phyloP scores from a whole-genome alignment of 2,113 vertebrate species.

The Xiphophorus maculatus region DNA sequence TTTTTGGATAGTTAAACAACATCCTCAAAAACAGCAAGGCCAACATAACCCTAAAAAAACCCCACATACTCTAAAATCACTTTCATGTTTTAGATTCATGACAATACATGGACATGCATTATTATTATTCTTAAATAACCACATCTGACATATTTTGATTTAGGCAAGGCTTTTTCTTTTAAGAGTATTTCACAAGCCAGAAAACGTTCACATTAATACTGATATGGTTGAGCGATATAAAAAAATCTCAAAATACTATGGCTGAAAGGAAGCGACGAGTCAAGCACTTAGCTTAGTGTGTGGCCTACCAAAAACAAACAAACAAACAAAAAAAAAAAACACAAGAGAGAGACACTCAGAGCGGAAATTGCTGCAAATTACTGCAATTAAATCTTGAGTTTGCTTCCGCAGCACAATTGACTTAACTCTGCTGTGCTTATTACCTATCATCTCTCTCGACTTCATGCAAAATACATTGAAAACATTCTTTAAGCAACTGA shows the following conservation, averaged over 20 bases:
- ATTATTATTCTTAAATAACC: constrained; percentile 22
- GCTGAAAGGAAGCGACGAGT: constrained; percentile 61
- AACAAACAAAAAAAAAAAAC: too few relatives aligned
- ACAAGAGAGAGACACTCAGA: constrained; percentile 39
- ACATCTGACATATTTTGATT: constrained; percentile 72
- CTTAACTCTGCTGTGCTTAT: constrained; percentile 42
- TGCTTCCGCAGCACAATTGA: constrained; percentile 46
- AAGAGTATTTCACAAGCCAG: constrained; percentile 65
- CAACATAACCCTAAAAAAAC: constrained; percentile 6
- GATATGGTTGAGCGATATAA: constrained; percentile 62
- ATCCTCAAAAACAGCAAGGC: constrained; percentile 8
- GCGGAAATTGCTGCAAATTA: constrained; percentile 64
- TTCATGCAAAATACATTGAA: constrained; percentile 31
- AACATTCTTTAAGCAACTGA: constrained; percentile 50
- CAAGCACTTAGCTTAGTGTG: constrained; percentile 67
- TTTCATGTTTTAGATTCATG: constrained; percentile 31
- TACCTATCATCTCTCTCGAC: constrained; percentile 4
- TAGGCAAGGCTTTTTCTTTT: constrained; percentile 59
- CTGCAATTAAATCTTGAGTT: constrained; percentile 64
- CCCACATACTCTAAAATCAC: constrained; percentile 24
- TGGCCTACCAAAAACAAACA: constrained; percentile 61
- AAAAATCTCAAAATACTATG: constrained; percentile 62
- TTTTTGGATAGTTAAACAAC: constrained; percentile 28
- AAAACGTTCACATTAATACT: constrained; percentile 82
- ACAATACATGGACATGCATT: constrained; percentile 22